These are phyloP conservation scores for Hiodon tergisus DNA, from an alignment of 2,113 vertebrate genomes.

Conservation along the genomic window DNA sequence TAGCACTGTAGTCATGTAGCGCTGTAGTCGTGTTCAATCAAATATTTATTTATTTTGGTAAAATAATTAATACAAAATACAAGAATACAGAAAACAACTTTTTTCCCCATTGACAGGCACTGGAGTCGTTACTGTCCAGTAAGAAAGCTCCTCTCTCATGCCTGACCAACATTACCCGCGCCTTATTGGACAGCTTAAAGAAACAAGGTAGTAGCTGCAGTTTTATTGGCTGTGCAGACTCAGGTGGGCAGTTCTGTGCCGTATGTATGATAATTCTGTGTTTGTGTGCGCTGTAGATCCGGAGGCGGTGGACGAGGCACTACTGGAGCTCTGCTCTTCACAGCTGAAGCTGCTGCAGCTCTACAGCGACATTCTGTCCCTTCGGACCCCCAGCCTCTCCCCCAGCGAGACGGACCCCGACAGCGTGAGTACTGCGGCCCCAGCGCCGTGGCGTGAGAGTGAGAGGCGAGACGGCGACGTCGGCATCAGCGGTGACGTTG, in stretches of 20 bases:
- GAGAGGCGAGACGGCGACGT: not conserved
- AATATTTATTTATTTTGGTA: too few relatives aligned
- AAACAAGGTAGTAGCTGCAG: constrained; percentile 68
- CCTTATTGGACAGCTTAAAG: constrained; percentile 72
- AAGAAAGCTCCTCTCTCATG: constrained; percentile 74
- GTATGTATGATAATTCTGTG: constrained; percentile 18
- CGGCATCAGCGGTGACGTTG: too few relatives aligned
- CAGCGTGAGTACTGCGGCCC: constrained; percentile 57
- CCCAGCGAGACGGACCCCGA: constrained; percentile 43
- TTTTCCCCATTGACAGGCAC: constrained; percentile 63
- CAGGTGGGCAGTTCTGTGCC: not conserved
- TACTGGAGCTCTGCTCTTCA: constrained; percentile 79
- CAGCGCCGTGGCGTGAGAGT: not conserved
- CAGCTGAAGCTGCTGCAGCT: constrained; percentile 83
- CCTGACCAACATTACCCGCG: constrained; percentile 72
- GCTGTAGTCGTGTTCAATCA: too few relatives aligned
- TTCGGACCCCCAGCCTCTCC: constrained; percentile 58
- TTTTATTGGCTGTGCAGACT: not conserved
- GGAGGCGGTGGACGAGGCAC: constrained; percentile 74
- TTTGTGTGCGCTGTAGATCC: constrained; percentile 61
- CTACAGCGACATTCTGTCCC: constrained; percentile 74
- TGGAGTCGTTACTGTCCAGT: constrained; percentile 82
- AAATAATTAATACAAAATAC: not conserved
- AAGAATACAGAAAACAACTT: constrained; percentile 2
- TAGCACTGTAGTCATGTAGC: too few relatives aligned